Evolutionary conservation across 2,113 vertebrate species (phyloP), one percentile per base, ranked within the genome.

Genomic region (Prochilodus magdalenae): DNA sequence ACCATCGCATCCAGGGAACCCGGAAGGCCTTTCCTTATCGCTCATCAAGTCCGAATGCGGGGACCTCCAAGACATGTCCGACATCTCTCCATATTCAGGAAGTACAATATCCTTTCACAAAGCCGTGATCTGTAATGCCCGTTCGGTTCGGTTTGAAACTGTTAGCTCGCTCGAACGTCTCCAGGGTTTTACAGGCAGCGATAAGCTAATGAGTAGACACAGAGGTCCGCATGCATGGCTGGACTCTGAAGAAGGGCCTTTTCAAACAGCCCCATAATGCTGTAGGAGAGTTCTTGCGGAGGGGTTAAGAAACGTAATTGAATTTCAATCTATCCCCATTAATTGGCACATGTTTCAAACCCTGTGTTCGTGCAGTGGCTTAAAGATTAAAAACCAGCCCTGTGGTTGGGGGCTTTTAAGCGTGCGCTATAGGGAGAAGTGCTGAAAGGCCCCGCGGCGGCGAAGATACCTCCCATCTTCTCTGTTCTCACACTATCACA

Each of bases 21-120:
- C 95, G 0, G 98, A 99, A 90, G 95, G 96, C 66, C 94, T 99
- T 84, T 99, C 98, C 60, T 91, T 99, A 89, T 98, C 98, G 33
- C 96, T 99, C 92, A 99, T 99, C 91, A 99, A 99, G 91, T 99
- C 98, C 0, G 98, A 99, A 93, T 99, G 98, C 0, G 96, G 97
- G 0, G 98, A 99, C 90, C 95, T 99, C 83, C 98, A 98, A 90
- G 98, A 99, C 91, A 97, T 99, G 95, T 95, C 97, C 0, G 98
- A 99, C 90, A 99, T 99, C 86, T 99, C 98, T 0, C 96, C 97
- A 49, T 99, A 98, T 91, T 99, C 98, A 78, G 95, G 97, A 94
- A 97, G 95, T 95, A 98, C 98, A 90, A 98, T 99, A 99, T 99
- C 98, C 98, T 99, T 98, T 96, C 85, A 78, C 1, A 30, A 73